A percentile compares a stretch with the other conserved stretches of the same genome.
phyloP scores from a whole-genome alignment of 1,140 invertebrate species.

The Teleogryllus occipitalis region DNA sequence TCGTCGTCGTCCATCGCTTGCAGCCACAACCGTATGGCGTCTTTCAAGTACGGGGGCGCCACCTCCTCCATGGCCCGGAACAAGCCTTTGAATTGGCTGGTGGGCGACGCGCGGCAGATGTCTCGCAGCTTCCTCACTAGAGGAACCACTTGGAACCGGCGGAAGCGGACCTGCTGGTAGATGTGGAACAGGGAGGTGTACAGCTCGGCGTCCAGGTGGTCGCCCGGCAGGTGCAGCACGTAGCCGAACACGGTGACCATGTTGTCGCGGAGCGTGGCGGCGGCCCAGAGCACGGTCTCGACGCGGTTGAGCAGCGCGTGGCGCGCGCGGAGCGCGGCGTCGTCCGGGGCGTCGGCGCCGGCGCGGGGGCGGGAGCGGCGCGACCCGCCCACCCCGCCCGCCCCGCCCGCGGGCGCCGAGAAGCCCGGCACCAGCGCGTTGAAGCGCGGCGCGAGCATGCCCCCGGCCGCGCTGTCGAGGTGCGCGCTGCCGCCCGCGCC shows the following conservation, averaged over 20 bases:
- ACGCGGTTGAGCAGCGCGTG: not conserved
- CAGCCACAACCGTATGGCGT: not conserved
- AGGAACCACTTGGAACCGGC: not conserved
- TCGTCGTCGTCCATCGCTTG: not conserved
- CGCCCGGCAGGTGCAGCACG: conserved; percentile 21
- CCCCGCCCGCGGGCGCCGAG: too few species aligned
- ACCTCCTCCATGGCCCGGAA: not conserved
- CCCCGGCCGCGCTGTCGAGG: not conserved
- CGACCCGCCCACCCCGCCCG: too few species aligned
- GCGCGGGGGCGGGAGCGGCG: too few species aligned
- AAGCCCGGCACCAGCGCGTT: not conserved
- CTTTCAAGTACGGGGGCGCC: not conserved
- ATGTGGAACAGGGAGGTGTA: conserved; percentile 24
- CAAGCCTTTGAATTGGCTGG: not conserved
- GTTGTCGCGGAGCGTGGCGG: conserved; percentile 23
- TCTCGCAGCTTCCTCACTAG: not conserved
- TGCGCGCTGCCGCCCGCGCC: too few species aligned
- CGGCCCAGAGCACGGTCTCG: conserved; percentile 11
- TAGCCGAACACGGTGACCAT: conserved; percentile 26
- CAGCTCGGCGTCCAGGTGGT: conserved; percentile 21
- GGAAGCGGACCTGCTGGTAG: not conserved
- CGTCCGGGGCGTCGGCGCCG: not conserved
- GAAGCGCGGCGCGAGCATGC: not conserved
- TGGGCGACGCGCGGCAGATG: not conserved
- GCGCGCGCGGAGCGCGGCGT: not conserved